These are phyloP conservation scores for Chloroclystis v-ata DNA, from an alignment of 2,888 invertebrate species.

Conservation along the genomic window DNA sequence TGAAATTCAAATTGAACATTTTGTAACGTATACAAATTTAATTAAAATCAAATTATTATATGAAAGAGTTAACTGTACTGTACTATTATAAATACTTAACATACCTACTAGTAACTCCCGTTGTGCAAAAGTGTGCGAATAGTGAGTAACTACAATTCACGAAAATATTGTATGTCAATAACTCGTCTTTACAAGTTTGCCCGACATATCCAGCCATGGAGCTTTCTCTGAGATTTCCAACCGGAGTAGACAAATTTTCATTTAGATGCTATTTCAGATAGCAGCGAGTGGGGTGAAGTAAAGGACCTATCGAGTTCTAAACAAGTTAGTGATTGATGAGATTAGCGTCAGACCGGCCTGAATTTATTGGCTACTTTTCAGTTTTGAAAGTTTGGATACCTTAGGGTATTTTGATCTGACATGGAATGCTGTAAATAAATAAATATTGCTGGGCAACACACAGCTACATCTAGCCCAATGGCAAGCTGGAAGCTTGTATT, in stretches of 20 bases:
- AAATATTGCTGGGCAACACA: no score
- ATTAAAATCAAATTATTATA: no score
- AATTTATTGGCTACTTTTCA: not conserved
- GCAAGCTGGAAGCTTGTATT: no score
- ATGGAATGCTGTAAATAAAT: no score
- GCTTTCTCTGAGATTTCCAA: conserved; percentile 31
- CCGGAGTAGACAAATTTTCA: conserved; percentile 42
- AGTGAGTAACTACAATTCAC: not conserved
- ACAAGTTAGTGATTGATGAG: conserved; percentile 18
- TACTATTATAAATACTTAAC: no score
- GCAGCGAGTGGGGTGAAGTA: conserved; percentile 21
- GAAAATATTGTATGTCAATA: not conserved
- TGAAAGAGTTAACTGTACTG: no score
- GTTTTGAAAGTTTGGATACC: not conserved
- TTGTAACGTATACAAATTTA: no score
- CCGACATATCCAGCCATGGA: not conserved
- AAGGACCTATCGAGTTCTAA: conserved; percentile 16
- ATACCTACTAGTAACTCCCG: no score
- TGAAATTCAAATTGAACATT: no score
- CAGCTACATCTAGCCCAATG: no score
- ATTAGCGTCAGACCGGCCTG: conserved; percentile 5
- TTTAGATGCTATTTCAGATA: conserved; percentile 36
- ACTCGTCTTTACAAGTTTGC: not conserved
- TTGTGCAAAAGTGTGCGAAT: no score
- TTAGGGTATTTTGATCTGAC: no score